Evolutionary conservation across 2,888 invertebrate genomes (phyloP).

Genomic region (Coronaproctus castanopsis): DNA sequence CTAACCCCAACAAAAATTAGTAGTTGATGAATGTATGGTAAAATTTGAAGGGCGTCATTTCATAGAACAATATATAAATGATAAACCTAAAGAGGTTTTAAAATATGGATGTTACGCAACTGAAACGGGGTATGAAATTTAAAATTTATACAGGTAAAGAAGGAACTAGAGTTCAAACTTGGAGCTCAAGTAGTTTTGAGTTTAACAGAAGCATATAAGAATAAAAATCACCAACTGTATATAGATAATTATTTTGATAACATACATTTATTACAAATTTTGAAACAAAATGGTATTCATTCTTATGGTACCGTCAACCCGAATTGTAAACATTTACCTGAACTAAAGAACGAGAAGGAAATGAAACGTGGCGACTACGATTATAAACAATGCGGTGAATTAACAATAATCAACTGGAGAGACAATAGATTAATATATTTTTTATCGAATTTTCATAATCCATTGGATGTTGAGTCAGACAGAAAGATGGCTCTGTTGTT

Average conservation of each 20-base stretch:
- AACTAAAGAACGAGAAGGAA: background rate
- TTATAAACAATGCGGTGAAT: background rate
- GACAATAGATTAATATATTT: background rate
- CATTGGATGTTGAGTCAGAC: conserved; percentile 2
- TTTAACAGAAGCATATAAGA: too few relatives aligned
- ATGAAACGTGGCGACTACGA: background rate
- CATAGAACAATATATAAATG: background rate
- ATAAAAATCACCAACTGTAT: background rate
- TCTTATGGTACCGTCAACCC: background rate
- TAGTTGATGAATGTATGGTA: background rate
- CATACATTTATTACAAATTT: background rate
- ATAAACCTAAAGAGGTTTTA: background rate
- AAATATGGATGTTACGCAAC: background rate
- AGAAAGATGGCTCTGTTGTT: conserved; percentile 6
- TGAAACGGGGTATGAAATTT: background rate
- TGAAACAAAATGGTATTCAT: background rate
- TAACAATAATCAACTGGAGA: background rate
- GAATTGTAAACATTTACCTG: background rate
- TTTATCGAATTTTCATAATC: too few relatives aligned
- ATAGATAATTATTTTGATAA: background rate
- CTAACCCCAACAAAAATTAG: background rate
- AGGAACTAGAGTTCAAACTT: background rate
- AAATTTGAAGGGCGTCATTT: background rate
- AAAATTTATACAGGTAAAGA: too few relatives aligned
- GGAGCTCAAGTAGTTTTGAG: too few relatives aligned